Conservation (phyloP, 37 sponge, comb jelly and placozoan species). For the Lycopodina hypogea region DNA sequence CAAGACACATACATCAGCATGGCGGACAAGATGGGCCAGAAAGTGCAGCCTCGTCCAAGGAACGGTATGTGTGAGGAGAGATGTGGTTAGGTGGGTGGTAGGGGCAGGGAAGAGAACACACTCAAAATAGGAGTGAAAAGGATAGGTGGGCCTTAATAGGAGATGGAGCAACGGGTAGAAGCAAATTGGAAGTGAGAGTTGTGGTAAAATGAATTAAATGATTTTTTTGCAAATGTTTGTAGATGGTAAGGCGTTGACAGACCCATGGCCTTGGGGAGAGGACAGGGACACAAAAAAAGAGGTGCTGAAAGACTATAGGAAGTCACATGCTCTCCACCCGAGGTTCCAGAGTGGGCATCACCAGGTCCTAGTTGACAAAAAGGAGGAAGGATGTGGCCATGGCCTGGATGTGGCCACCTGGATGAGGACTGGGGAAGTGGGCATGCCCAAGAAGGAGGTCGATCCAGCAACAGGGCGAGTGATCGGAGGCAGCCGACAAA, state of each 20-base stretch:
- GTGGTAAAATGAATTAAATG: no score
- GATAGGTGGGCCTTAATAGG: conserved; percentile 11
- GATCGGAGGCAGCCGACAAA: background rate
- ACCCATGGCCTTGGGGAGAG: conserved; percentile 43
- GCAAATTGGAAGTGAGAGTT: background rate
- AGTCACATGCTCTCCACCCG: background rate
- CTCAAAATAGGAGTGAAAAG: no score
- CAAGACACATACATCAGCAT: conserved; percentile 11
- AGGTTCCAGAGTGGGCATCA: background rate
- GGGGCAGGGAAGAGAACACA: no score
- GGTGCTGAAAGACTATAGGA: no score
- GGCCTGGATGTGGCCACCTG: conserved; percentile 5
- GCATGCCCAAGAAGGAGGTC: background rate
- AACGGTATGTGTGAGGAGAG: no score
- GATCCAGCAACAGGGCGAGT: background rate
- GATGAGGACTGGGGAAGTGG: background rate
- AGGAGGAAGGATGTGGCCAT: background rate
- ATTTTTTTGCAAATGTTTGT: no score
- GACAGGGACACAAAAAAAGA: conserved; percentile 8
- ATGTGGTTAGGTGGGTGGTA: no score
- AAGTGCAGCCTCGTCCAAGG: background rate
- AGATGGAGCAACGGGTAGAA: conserved; percentile 13
- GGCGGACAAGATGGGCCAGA: background rate
- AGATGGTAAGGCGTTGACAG: conserved; percentile 48
- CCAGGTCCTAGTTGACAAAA: conserved; percentile 4